Conservation (phyloP, 2,888 invertebrate species). For the Eugnorisma glareosa region DNA sequence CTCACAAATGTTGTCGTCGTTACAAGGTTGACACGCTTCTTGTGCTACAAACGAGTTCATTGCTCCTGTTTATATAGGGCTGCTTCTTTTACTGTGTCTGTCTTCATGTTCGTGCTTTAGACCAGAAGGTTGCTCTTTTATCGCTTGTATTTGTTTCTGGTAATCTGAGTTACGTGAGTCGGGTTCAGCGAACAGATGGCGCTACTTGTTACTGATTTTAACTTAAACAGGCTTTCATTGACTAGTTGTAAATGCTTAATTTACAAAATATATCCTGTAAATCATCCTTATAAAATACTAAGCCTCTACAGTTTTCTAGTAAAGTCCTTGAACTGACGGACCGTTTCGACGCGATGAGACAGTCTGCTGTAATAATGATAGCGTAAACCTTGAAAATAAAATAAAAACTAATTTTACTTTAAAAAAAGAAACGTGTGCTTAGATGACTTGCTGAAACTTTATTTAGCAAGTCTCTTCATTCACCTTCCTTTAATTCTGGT, state of each 20-base stretch:
- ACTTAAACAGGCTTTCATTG: neutral
- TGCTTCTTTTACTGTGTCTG: slow-evolving; percentile 21
- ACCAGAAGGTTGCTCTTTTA: slow-evolving; percentile 5
- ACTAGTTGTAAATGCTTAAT: neutral
- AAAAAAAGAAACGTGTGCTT: neutral
- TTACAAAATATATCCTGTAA: neutral
- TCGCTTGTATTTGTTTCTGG: neutral
- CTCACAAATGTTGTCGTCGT: slow-evolving; percentile 32
- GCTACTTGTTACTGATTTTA: slow-evolving; percentile 5
- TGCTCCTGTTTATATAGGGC: slow-evolving; percentile 39
- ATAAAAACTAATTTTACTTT: neutral
- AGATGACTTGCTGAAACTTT: slow-evolving; percentile 27
- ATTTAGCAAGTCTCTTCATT: slow-evolving; percentile 9
- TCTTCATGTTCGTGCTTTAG: slow-evolving; percentile 1
- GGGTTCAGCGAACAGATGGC: neutral
- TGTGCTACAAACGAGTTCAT: slow-evolving; percentile 43
- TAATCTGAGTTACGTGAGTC: neutral
- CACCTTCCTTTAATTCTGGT: slow-evolving; percentile 1
- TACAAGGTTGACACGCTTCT: slow-evolving; percentile 49
- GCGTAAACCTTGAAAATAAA: slow-evolving; percentile 13
- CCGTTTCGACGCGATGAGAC: too few relatives aligned
- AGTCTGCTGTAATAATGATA: slow-evolving; percentile 1
- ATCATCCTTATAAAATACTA: neutral
- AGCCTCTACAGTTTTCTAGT: neutral
- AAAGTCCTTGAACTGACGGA: neutral